Percentiles rank a stretch among this genome's conserved stretches.
Evolutionary conservation across 2,888 invertebrate genomes (phyloP).

Genomic region (Campoletis raptor): DNA sequence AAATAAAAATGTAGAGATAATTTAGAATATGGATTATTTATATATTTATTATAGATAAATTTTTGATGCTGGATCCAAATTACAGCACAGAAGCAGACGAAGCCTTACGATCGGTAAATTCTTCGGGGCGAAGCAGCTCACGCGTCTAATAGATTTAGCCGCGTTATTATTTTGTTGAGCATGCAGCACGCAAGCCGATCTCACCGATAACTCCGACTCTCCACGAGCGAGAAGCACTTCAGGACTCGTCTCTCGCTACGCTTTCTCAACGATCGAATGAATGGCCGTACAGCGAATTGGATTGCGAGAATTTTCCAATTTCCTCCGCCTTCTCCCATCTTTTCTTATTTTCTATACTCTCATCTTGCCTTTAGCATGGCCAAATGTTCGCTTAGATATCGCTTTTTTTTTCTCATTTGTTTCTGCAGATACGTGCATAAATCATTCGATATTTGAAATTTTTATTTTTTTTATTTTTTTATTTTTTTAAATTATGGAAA

Average conservation of each 20-base stretch:
- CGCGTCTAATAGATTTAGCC: conserved; percentile 80
- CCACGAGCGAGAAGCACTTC: conserved; percentile 32
- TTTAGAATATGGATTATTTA: neutral
- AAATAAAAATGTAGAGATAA: neutral
- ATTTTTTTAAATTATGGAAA: neutral
- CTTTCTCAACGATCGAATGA: conserved; percentile 65
- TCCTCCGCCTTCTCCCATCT: conserved; percentile 63
- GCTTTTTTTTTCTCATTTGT: conserved; percentile 22
- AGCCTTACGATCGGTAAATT: conserved; percentile 67
- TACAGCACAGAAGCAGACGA: conserved; percentile 13
- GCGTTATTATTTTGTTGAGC: conserved; percentile 80
- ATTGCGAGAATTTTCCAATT: conserved; percentile 73
- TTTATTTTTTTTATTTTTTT: neutral
- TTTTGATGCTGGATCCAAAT: neutral
- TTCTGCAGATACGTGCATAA: conserved; percentile 17
- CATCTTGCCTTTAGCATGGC: conserved; percentile 17
- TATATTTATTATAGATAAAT: too few relatives aligned
- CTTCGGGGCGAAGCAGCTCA: conserved; percentile 67
- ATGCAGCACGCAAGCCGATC: conserved; percentile 78
- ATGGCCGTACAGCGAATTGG: conserved; percentile 74
- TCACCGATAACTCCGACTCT: conserved; percentile 63
- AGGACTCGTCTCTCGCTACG: conserved; percentile 47
- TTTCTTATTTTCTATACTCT: conserved; percentile 40
- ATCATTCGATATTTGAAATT: conserved; percentile 37
- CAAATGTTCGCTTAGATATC: conserved; percentile 31